A percentile compares a stretch with the other conserved stretches of the same genome.
Conservation (phyloP, 2,888 invertebrate genomes). For the Serripes groenlandicus region DNA sequence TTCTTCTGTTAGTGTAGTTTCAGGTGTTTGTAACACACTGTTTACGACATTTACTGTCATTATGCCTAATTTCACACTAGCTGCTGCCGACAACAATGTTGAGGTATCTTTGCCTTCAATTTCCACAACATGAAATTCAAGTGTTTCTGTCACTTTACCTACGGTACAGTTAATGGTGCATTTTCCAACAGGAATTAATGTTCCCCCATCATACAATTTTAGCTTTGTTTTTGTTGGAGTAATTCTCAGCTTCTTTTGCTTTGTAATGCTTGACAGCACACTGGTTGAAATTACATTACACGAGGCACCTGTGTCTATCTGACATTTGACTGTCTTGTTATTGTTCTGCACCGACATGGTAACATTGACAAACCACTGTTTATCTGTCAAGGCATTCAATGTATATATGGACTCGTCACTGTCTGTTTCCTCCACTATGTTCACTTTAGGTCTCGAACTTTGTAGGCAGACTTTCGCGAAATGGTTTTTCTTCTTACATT, state of each 20-base stretch:
- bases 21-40: neutral
- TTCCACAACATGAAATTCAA: slow-evolving; percentile 16
- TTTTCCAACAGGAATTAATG: slow-evolving; percentile 2
- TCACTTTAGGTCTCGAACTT: neutral
- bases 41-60: slow-evolving; percentile 4
- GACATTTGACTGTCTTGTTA: neutral
- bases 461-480: neutral
- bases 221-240: neutral
- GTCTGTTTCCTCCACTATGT: neutral
- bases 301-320: neutral
- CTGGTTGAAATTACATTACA: neutral
- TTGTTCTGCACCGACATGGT: neutral
- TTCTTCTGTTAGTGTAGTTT: neutral
- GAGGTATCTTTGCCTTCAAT: neutral
- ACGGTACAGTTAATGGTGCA: slow-evolving; percentile 11
- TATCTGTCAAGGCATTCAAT: slow-evolving; percentile 2
- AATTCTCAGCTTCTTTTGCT: neutral
- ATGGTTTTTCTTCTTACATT: neutral
- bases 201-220: neutral
- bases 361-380: slow-evolving; percentile 15
- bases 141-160: neutral
- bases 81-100: slow-evolving; percentile 12
- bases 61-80: neutral
- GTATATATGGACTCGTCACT: slow-evolving; percentile 8
- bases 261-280: neutral